Percentiles rank a stretch among this genome's conserved stretches.
These are phyloP conservation scores for Ceratosolen fusciceps DNA, from an alignment of 1,140 invertebrate species.

Conservation along the genomic window DNA sequence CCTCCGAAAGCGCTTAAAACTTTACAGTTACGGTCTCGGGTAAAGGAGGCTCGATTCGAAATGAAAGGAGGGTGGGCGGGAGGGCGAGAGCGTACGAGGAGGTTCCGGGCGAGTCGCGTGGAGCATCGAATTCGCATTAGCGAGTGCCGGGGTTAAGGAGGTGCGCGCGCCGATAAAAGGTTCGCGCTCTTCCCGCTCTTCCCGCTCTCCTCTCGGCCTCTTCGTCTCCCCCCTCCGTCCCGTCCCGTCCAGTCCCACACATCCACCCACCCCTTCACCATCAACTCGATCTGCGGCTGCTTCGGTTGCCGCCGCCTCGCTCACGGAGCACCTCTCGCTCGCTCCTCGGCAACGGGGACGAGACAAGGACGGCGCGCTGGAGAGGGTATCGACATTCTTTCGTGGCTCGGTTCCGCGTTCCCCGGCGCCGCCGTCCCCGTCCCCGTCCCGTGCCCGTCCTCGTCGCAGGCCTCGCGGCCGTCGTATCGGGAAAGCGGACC, in stretches of 20 bases:
- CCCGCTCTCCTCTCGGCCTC: slow-evolving; percentile 1
- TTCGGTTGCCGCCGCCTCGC: too few species aligned
- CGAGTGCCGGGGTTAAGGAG: slow-evolving; percentile 8
- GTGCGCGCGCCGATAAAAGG: slow-evolving; percentile 10
- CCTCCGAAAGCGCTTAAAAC: slow-evolving; percentile 20
- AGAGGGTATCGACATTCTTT: slow-evolving; percentile 37
- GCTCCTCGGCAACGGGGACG: neutral
- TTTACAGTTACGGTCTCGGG: slow-evolving; percentile 26
- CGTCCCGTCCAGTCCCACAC: too few species aligned
- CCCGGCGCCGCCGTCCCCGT: neutral
- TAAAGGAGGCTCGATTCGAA: slow-evolving; percentile 25
- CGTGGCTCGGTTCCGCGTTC: slow-evolving; percentile 43
- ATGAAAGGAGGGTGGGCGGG: neutral
- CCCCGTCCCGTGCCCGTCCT: too few species aligned
- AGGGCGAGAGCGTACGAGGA: neutral
- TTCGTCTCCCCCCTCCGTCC: neutral
- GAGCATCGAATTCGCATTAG: slow-evolving; percentile 49
- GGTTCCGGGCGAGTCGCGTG: slow-evolving; percentile 11
- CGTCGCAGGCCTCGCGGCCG: slow-evolving; percentile 7
- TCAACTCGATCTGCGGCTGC: too few species aligned
- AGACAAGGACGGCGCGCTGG: neutral
- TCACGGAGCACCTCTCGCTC: neutral
- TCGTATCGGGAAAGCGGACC: slow-evolving; percentile 31
- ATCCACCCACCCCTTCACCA: too few species aligned
- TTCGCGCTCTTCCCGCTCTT: slow-evolving; percentile 1